Evolutionary conservation across 2,113 vertebrate species (phyloP).

Genomic region (Bucco capensis): DNA sequence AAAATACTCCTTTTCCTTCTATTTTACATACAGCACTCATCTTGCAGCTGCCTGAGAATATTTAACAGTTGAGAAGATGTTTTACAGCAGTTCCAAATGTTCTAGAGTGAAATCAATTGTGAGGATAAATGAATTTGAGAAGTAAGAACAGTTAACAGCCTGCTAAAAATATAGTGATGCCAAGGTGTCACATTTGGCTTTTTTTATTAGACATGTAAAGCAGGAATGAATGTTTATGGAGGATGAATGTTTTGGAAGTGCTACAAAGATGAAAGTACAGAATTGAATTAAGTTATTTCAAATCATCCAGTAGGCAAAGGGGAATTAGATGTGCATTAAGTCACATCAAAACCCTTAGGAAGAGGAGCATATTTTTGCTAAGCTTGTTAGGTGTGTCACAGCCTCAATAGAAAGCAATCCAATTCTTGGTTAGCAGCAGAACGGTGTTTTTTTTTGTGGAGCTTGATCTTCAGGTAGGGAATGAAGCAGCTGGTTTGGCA

Average conservation of each 20-base stretch:
- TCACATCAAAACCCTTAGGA: not conserved
- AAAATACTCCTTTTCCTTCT: not conserved
- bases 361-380: not conserved
- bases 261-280: not conserved
- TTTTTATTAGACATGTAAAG: not conserved
- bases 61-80: not conserved
- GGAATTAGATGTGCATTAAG: not conserved
- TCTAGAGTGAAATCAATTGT: not conserved
- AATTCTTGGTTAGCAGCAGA: not conserved
- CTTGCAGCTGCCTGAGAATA: not conserved
- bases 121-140: not conserved
- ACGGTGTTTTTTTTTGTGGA: not conserved
- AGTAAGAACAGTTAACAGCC: not conserved
- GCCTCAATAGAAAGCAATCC: not conserved
- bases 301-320: not conserved
- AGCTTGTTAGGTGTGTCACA: not conserved
- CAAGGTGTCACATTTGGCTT: not conserved
- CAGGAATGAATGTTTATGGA: not conserved
- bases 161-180: not conserved
- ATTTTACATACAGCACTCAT: accelerated
- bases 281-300: not conserved
- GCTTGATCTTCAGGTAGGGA: not conserved
- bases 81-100: not conserved
- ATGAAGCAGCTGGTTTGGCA: not conserved
- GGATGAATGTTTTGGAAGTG: not conserved